Evolutionary conservation across 2,888 invertebrate species (phyloP), one percentile per base, ranked within the genome.

Genomic region (Trachelus iudaicus): DNA sequence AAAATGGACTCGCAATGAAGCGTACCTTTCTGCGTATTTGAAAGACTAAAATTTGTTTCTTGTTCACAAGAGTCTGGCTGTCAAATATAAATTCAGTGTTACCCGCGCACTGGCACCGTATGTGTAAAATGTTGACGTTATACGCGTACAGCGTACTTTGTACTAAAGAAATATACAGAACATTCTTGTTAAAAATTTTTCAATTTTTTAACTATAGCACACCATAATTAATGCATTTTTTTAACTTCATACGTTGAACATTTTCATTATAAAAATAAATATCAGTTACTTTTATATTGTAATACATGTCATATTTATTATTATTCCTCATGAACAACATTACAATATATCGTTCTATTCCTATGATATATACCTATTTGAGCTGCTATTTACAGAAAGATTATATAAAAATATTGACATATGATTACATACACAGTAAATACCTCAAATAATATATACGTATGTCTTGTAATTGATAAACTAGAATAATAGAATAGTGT

Each of bases 361-460:
- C 77, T 84, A 74, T 79, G 76, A 75, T 77, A 75, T 78, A 76
- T 76, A 37, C 69, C 74, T 80, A 80, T 69, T 82, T 83, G 80
- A 79, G 82, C 78, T 56, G 77, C 80, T 86, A 86, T 88, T 82
- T 88, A 87, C 85, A 89, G 82, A 88, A 85, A 85, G 82, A 84
- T 85, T 82, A 84, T 88, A 89, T 87, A 89, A 89, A 88, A 89
- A 89, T 89, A 89, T 86, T 81, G 79, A 81, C 79, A 80, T 81
- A 81, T 80, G 79, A 75, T 77, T 81, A 79, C 81, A 74, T 83
- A 71, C 81, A 37, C 78, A 81, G 79, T 80, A 84, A 81, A 85
- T 84, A 80, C 78, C 76, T 83, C 79, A 82, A 85, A 84, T 82
- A 83, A 83, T 83, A 79, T 82, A 83, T 56, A 56, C 56, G 23